Evolutionary conservation across 2,888 invertebrate genomes (phyloP).

Genomic region (Habroteleia sp.): DNA sequence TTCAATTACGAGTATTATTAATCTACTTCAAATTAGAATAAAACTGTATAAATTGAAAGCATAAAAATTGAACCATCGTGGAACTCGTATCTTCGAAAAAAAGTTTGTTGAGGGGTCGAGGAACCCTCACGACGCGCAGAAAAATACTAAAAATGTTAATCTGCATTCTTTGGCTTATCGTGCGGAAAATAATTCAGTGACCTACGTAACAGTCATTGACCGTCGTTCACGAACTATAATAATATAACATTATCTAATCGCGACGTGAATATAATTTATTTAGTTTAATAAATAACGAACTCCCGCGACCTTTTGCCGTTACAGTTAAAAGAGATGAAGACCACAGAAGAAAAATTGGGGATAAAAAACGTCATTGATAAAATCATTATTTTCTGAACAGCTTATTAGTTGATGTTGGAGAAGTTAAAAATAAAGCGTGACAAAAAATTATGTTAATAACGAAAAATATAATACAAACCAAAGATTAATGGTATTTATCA

Average conservation of each 20-base stretch:
- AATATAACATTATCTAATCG: slow-evolving; percentile 51
- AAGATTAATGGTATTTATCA: too few relatives aligned
- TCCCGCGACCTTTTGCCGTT: slow-evolving; percentile 19
- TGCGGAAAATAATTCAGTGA: slow-evolving; percentile 48
- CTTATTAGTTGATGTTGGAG: too few relatives aligned
- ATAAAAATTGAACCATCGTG: too few relatives aligned
- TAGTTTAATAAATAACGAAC: slow-evolving; percentile 2
- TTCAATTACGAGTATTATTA: too few relatives aligned
- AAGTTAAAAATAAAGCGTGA: too few relatives aligned
- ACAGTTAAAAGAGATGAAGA: slow-evolving; percentile 12
- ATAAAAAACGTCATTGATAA: too few relatives aligned
- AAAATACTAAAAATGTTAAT: slow-evolving; percentile 30
- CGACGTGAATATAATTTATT: slow-evolving; percentile 11
- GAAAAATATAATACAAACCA: too few relatives aligned
- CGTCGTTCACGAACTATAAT: slow-evolving; percentile 19
- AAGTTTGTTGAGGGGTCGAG: slow-evolving; percentile 1
- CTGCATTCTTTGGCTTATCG: slow-evolving; percentile 35
- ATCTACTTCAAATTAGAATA: too few relatives aligned
- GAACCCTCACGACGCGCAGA: neutral
- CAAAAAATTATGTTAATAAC: too few relatives aligned
- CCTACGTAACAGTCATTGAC: slow-evolving; percentile 51
- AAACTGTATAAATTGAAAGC: too few relatives aligned
- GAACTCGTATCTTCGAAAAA: too few relatives aligned
- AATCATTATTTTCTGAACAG: too few relatives aligned
- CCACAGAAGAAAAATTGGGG: neutral